Evolutionary conservation across 2,113 vertebrate genomes (phyloP), one percentile per base, ranked within the genome.

Genomic region (Ardeotis arabs): DNA sequence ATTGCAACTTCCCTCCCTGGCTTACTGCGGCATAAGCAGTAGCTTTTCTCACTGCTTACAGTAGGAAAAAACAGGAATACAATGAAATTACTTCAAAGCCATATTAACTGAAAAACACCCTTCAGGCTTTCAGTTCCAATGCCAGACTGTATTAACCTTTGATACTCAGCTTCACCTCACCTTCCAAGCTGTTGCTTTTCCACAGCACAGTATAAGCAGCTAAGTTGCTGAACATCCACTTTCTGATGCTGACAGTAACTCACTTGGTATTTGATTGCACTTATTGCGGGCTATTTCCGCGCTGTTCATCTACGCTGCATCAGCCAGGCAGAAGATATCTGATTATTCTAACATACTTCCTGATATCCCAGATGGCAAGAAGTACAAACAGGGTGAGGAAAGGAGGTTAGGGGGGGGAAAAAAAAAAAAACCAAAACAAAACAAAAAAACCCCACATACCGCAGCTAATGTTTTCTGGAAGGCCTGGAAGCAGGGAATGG

Each of bases 81-180:
- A 91, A 87, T 62, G 35, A 93, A 84, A 90, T 72, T 77, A 82
- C 68, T 92, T 92, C 81, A 95, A 94, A 97, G 85, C 45, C 33
- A 60, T 67, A 68, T 66, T 78, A 94, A 93, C 37, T 68, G 24
- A 89, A 53, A 91, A 88, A 28, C 45, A 9, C 31, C 67, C 83
- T 94, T 94, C 84, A 45, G 77, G 70, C 70, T 95, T 94, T 45
- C 69, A 84, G 64, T 82, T 95, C 66, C 85, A 90, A 29, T 17
- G 60, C 58, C 47, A 91, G 53, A 28, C 7, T 35, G n/a, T 47
- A 85, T 59, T 75, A 80, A 76, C 78, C 83, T 77, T 73, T 89
- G 84, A 90, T 83, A 87, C 35, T 16, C 53, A 76, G 63, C 25
- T 81, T 69, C 44, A 93, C 23, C 63, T 77, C 59, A 31, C 59